Evolutionary conservation across 2,888 invertebrate species (phyloP).

Genomic region (Schizotus pectinicornis): DNA sequence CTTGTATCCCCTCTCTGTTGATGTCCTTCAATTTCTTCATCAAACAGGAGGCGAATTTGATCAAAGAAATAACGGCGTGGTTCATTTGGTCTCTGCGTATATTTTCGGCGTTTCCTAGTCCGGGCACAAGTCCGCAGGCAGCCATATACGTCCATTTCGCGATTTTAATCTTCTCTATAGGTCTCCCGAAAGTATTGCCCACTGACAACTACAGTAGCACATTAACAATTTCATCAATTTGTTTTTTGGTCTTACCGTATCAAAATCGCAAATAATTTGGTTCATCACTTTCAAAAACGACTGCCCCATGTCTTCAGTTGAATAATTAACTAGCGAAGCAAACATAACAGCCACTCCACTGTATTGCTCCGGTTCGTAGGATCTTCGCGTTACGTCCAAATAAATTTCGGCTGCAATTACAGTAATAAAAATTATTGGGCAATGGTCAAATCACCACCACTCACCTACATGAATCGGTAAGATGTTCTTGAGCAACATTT

Average conservation of each 20-base stretch:
- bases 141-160: conserved; percentile 98
- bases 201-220: conserved; percentile 32
- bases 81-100: conserved; percentile 42
- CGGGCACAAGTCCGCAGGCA: conserved; percentile 87
- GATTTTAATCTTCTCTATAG: conserved; percentile 95
- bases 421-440: conserved; percentile 13
- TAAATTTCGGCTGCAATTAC: conserved; percentile 73
- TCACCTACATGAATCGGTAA: conserved; percentile 90
- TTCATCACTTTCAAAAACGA: conserved; percentile 71
- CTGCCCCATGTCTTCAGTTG: conserved; percentile 68
- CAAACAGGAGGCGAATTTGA: conserved; percentile 77
- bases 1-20: conserved; percentile 62
- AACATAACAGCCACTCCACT: conserved; percentile 94
- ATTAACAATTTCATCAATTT: conserved; percentile 22
- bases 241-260: conserved; percentile 83
- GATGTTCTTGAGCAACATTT: conserved; percentile 88
- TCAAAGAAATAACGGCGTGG: conserved; percentile 63
- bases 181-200: conserved; percentile 58
- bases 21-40: conserved; percentile 68
- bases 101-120: conserved; percentile 65
- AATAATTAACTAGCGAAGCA: conserved; percentile 72
- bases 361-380: conserved; percentile 84
- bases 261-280: conserved; percentile 92
- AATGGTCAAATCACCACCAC: conserved; percentile 39
- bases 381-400: conserved; percentile 70